These are phyloP conservation scores for Macrobrachium rosenbergii DNA, from an alignment of 1,140 invertebrate genomes.

Conservation along the genomic window DNA sequence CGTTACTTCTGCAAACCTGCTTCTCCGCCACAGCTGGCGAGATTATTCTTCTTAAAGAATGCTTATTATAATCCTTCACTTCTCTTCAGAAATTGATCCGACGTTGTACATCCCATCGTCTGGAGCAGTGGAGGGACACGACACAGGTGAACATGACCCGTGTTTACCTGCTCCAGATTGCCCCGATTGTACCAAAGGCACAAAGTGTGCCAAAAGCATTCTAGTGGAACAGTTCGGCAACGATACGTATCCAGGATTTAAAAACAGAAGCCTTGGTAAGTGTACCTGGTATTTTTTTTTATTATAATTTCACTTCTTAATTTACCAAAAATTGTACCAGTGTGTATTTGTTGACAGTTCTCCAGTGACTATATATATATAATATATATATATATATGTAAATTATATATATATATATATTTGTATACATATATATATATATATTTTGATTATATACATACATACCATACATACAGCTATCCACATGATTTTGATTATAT, in stretches of 20 bases:
- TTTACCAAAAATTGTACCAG: too few species aligned
- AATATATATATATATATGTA: too few species aligned
- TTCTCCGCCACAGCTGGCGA: too few species aligned
- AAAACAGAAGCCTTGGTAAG: constrained; percentile 75
- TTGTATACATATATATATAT: too few species aligned
- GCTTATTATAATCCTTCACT: background rate
- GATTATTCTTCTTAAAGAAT: background rate
- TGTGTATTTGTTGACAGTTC: too few species aligned
- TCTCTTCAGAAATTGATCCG: constrained; percentile 43
- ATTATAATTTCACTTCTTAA: too few species aligned
- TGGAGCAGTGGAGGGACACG: constrained; percentile 46
- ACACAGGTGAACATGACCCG: constrained; percentile 73
- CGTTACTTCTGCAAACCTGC: too few species aligned
- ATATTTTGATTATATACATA: too few species aligned
- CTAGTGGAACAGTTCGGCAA: constrained; percentile 74
- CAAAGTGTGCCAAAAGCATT: constrained; percentile 75
- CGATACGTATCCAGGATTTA: constrained; percentile 74
- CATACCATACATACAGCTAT: too few species aligned
- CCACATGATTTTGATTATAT: too few species aligned
- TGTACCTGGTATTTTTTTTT: background rate
- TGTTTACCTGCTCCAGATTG: constrained; percentile 76
- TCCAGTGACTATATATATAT: too few species aligned
- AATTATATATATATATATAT: too few species aligned
- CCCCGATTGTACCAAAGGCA: constrained; percentile 71
- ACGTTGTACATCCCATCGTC: constrained; percentile 43